phyloP scores from a whole-genome alignment of 2,113 vertebrate genomes.

The Nibea coibor region DNA sequence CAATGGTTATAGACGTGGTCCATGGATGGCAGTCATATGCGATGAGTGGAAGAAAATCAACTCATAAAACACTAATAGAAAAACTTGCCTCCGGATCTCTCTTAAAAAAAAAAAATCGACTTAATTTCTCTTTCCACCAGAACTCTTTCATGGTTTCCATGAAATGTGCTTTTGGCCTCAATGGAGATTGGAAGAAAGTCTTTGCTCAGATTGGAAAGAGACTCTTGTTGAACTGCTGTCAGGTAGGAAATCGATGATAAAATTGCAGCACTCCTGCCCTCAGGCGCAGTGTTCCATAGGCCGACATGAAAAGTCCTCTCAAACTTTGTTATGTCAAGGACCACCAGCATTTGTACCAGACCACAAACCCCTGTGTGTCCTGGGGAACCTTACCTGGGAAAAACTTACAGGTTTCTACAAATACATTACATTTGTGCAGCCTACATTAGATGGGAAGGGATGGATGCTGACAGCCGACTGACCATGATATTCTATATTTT shows the following conservation, averaged over 20 bases:
- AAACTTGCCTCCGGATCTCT: slow-evolving; percentile 26
- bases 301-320: slow-evolving; percentile 1
- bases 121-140: slow-evolving; percentile 32
- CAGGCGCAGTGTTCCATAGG: neutral
- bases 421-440: slow-evolving; percentile 3
- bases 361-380: slow-evolving; percentile 17
- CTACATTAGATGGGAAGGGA: neutral
- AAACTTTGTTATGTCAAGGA: slow-evolving; percentile 19
- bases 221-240: slow-evolving; percentile 28
- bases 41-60: slow-evolving; percentile 57
- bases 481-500: neutral
- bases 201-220: slow-evolving; percentile 23
- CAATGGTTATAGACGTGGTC: slow-evolving; percentile 50
- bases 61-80: slow-evolving; percentile 44
- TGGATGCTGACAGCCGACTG: neutral
- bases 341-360: slow-evolving; percentile 24
- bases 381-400: slow-evolving; percentile 6
- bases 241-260: slow-evolving; percentile 39
- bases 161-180: slow-evolving; percentile 29
- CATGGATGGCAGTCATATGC: slow-evolving; percentile 48
- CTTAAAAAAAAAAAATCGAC: neutral
- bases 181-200: neutral
- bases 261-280: neutral
- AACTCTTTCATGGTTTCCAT: slow-evolving; percentile 44
- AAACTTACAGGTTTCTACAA: slow-evolving; percentile 2